Evolutionary conservation across 2,888 invertebrate genomes (phyloP), one percentile per base, ranked within the genome.

Genomic region (Chironomus riparius): DNA sequence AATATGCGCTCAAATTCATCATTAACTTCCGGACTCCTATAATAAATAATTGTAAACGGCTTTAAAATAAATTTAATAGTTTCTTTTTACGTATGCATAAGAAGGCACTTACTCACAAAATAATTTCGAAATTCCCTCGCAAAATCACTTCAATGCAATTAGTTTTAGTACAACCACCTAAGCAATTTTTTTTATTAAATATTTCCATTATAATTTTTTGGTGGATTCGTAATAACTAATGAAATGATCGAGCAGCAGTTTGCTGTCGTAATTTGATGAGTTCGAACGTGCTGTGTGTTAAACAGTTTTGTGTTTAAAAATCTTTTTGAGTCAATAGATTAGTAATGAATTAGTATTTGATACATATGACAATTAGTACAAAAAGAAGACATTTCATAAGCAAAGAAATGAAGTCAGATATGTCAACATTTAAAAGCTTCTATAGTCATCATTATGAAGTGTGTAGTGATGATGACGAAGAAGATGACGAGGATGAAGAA

Each of bases 371-470:
- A 38, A 18, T 56, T 3, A 18, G 56, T 56, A 56, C 13, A 15
- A 50, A 56, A 56, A 18, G 56, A 15, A 56, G 38, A 1, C 38
- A 38, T 38, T 38, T 38, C 10, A 56, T 2, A 56, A 18, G 6
- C 6, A 56, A 38, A 38, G 38, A 38, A 38, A 38, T 38, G 38
- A 38, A 38, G 10, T 38, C 38, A 38, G 38, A 38, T 38, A 65
- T 65, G 72, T 61, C 72, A 47, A 21, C 13, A 15, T 72, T 22
- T 72, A 62, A 62, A 15, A 72, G 72, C 38, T 72, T 72, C 47
- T 72, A 24, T 62, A 72, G 72, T 72, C 72, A 71, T 24, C 56
- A 72, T 28, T 72, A 72, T 38, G 72, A 72, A 62, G 50, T 22
- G 62, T 72, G 72, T 38, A 50, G 38, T 47, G 71, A 71, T n/a